These are phyloP conservation scores for Drosophila pseudoananassae DNA, from an alignment of 1,140 invertebrate genomes.

Conservation along the genomic window DNA sequence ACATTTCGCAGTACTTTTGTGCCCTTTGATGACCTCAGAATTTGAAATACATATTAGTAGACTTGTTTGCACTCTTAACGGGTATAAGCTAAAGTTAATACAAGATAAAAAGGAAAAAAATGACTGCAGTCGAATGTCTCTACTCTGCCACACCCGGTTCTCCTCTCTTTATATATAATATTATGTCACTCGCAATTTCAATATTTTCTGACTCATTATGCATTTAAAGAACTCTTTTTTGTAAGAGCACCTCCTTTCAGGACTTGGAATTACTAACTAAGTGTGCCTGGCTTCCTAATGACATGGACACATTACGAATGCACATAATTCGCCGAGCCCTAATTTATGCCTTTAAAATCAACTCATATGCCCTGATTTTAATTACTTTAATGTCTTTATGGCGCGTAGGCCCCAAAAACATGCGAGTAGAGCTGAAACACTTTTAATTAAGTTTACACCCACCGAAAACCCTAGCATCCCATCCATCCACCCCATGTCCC, in stretches of 20 bases:
- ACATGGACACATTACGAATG: conserved; percentile 32
- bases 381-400: conserved; percentile 77
- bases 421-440: conserved; percentile 50
- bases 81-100: too few species aligned
- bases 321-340: conserved; percentile 49
- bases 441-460: conserved; percentile 77
- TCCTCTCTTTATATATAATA: too few species aligned
- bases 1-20: too few species aligned
- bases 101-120: too few species aligned
- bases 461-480: conserved; percentile 37
- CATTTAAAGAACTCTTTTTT: background rate
- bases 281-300: conserved; percentile 27
- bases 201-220: background rate
- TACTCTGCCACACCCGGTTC: too few species aligned
- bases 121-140: too few species aligned
- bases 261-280: background rate
- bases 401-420: conserved; percentile 41
- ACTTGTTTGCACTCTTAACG: too few species aligned
- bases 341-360: conserved; percentile 65
- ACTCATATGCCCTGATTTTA: conserved; percentile 57
- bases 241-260: background rate
- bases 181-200: too few species aligned
- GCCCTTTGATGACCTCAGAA: too few species aligned
- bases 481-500: conserved; percentile 3
- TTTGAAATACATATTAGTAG: too few species aligned